A percentile compares a stretch with the other conserved stretches of the same genome.
These are phyloP conservation scores for Tragopan temminckii DNA, from an alignment of 2,797 vertebrate species.

Conservation along the genomic window DNA sequence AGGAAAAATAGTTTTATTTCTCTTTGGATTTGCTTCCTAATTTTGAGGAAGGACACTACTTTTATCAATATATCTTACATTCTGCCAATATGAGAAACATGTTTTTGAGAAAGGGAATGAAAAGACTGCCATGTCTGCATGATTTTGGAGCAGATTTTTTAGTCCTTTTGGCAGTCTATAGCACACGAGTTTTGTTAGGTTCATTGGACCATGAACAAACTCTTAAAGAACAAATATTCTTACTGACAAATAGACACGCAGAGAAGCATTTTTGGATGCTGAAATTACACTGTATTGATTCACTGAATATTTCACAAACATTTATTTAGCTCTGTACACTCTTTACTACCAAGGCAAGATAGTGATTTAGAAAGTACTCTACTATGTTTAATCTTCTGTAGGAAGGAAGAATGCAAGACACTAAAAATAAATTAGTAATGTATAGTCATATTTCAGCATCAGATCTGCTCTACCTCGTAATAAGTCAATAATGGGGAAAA, in stretches of 20 bases:
- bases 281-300: neutral
- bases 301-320: neutral
- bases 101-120: neutral
- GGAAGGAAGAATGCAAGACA: neutral
- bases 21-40: neutral
- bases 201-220: neutral
- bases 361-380: slow-evolving; percentile 28
- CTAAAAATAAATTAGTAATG: neutral
- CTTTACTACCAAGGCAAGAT: slow-evolving; percentile 3
- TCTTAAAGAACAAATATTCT: neutral
- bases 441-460: neutral
- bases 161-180: neutral
- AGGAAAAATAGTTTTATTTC: neutral
- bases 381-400: neutral
- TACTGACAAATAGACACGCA: neutral
- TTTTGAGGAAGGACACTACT: neutral
- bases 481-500: neutral
- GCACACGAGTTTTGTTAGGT: neutral
- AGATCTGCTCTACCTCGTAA: neutral
- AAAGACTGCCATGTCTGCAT: neutral
- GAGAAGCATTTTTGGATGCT: neutral
- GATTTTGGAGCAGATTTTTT: neutral
- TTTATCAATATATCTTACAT: neutral
- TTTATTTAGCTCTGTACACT: neutral
- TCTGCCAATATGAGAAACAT: neutral